Conservation (phyloP, 2,888 invertebrate genomes). For the Anoplius nigerrimus region DNA sequence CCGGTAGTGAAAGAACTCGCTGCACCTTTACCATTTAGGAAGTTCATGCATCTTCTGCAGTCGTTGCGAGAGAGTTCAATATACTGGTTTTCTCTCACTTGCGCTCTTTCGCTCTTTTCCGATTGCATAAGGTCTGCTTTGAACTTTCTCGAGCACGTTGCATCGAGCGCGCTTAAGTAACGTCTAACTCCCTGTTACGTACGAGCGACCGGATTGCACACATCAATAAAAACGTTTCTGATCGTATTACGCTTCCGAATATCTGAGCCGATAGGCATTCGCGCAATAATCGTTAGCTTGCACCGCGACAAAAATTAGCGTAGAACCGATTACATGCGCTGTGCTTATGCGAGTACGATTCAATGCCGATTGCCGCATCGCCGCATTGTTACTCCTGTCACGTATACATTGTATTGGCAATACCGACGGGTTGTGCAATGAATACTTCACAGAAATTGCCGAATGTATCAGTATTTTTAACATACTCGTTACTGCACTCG, state of each 20-base stretch:
- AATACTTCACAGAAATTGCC: background rate
- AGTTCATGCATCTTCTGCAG: constrained; percentile 39
- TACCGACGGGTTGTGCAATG: background rate
- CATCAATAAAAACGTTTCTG: too few relatives aligned
- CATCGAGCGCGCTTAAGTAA: constrained; percentile 37
- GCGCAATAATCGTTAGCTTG: too few relatives aligned
- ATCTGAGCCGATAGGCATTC: too few relatives aligned
- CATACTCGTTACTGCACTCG: background rate
- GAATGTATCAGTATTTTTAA: background rate
- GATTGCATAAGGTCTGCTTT: constrained; percentile 61
- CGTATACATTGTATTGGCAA: constrained; percentile 3
- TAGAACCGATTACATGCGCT: background rate
- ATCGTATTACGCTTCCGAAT: too few relatives aligned
- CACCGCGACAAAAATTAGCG: background rate
- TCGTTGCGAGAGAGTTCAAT: constrained; percentile 53
- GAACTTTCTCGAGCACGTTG: constrained; percentile 67
- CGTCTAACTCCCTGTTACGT: constrained; percentile 7
- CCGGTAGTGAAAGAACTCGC: constrained; percentile 3
- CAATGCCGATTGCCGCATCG: background rate
- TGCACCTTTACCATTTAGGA: constrained; percentile 18
- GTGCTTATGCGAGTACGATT: too few relatives aligned
- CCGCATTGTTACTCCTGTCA: background rate
- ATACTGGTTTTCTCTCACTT: constrained; percentile 54
- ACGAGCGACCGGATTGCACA: background rate
- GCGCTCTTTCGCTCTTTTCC: constrained; percentile 1